phyloP scores from a whole-genome alignment of 2,888 invertebrate genomes.

The Ichneumoninae sp. region DNA sequence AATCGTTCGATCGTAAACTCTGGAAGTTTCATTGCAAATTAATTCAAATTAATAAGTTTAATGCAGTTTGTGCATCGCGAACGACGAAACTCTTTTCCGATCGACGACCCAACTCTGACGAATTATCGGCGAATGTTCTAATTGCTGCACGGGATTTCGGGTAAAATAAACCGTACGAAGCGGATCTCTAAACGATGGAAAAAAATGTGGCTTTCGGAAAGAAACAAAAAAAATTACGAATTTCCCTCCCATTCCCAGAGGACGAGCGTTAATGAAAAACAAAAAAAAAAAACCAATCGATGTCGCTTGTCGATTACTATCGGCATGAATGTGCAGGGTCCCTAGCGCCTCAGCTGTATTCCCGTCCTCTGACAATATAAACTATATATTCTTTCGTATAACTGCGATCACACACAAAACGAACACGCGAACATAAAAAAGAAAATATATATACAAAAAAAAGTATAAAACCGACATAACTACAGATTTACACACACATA shows the following conservation, averaged over 20 bases:
- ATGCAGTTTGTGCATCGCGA: neutral
- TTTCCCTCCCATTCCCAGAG: constrained; percentile 19
- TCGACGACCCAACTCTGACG: neutral
- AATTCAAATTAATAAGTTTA: neutral
- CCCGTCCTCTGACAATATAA: constrained; percentile 68
- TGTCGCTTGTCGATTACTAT: constrained; percentile 61
- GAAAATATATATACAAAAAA: neutral
- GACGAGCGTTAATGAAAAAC: constrained; percentile 2
- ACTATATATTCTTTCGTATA: constrained; percentile 54
- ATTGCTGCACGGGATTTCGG: constrained; percentile 14
- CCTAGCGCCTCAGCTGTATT: constrained; percentile 43
- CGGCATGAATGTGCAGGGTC: constrained; percentile 50
- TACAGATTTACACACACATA: constrained; percentile 33
- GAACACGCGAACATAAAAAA: constrained; percentile 19
- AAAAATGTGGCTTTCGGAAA: neutral
- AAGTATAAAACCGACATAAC: constrained; percentile 26
- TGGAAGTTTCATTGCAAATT: neutral
- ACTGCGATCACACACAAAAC: constrained; percentile 47
- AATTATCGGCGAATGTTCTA: constrained; percentile 9
- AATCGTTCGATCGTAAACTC: neutral
- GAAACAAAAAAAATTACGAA: constrained; percentile 1
- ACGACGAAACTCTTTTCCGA: neutral
- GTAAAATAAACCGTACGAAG: constrained; percentile 3
- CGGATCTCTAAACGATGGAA: constrained; percentile 2
- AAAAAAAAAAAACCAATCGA: constrained; percentile 19